Conservation (phyloP, 2,797 vertebrate species). For the Eleutherodactylus coqui region DNA sequence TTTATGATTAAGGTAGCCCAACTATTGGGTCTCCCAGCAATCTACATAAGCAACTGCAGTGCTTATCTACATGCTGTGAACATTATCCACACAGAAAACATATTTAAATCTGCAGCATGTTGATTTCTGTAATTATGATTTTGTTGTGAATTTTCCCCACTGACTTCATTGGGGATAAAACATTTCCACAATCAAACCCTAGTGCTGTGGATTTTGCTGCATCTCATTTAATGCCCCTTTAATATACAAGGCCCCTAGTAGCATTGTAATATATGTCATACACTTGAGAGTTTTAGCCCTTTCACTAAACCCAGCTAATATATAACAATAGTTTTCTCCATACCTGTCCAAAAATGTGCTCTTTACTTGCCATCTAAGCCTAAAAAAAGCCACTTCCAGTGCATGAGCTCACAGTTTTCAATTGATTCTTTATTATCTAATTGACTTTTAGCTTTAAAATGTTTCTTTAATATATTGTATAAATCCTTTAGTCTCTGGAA, state of each 20-base stretch:
- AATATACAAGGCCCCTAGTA: neutral
- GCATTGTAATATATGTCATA: neutral
- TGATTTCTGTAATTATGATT: too few relatives aligned
- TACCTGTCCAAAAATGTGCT: neutral
- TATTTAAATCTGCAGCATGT: too few relatives aligned
- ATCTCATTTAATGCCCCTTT: neutral
- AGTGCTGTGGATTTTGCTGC: too few relatives aligned
- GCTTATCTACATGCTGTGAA: too few relatives aligned
- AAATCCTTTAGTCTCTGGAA: neutral
- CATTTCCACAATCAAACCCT: too few relatives aligned
- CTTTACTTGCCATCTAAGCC: neutral
- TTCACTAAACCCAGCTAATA: neutral
- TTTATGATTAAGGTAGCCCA: too few relatives aligned
- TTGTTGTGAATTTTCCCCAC: too few relatives aligned
- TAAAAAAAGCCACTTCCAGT: neutral
- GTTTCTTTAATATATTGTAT: neutral
- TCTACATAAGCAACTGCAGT: too few relatives aligned
- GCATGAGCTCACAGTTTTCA: neutral
- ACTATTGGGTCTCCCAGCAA: too few relatives aligned
- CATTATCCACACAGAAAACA: too few relatives aligned
- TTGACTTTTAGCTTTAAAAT: neutral
- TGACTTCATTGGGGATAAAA: too few relatives aligned
- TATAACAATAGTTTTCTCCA: neutral
- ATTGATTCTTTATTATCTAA: neutral
- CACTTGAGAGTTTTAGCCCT: too few relatives aligned